These are phyloP conservation scores for Aplysina aerophoba DNA, from an alignment of 37 sponge, comb jelly and placozoan species.

Conservation along the genomic window DNA sequence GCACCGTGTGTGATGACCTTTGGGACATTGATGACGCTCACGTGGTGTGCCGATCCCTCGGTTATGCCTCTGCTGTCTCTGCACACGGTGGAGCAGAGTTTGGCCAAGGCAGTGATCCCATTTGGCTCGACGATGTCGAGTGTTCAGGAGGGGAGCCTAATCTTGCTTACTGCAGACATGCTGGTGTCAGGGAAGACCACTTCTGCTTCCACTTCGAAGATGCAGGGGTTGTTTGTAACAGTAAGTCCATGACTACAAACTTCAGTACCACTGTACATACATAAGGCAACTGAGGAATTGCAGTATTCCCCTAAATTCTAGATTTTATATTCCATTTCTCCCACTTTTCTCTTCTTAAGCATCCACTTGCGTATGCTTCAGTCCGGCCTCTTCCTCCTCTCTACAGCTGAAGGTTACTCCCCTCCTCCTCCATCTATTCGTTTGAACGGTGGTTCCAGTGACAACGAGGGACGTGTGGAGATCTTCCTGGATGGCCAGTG, in stretches of 20 bases:
- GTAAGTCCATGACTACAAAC: conserved; percentile 13
- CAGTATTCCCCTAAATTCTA: not conserved
- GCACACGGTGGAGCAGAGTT: conserved; percentile 23
- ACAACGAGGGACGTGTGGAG: conserved; percentile 36
- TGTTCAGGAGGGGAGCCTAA: conserved; percentile 37
- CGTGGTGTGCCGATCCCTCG: conserved; percentile 48
- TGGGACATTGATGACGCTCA: conserved; percentile 48
- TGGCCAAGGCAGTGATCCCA: conserved; percentile 44
- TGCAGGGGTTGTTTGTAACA: conserved; percentile 44
- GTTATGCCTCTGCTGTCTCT: conserved; percentile 32
- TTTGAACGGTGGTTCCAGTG: not conserved
- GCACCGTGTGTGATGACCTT: conserved; percentile 46
- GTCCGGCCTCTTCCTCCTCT: not conserved
- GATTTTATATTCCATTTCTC: not conserved
- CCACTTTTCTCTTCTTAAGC: not conserved
- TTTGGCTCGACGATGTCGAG: conserved; percentile 40
- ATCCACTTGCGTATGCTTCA: not conserved
- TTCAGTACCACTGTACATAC: not conserved
- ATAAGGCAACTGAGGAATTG: not conserved
- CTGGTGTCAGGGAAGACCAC: conserved; percentile 28
- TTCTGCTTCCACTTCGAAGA: conserved; percentile 31
- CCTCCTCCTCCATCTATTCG: conserved; percentile 15
- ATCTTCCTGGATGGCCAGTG: conserved; percentile 30
- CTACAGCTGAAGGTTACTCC: not conserved
- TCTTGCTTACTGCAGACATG: conserved; percentile 17